Conservation (phyloP, 2,797 vertebrate genomes). For the Gambelia wislizenii region DNA sequence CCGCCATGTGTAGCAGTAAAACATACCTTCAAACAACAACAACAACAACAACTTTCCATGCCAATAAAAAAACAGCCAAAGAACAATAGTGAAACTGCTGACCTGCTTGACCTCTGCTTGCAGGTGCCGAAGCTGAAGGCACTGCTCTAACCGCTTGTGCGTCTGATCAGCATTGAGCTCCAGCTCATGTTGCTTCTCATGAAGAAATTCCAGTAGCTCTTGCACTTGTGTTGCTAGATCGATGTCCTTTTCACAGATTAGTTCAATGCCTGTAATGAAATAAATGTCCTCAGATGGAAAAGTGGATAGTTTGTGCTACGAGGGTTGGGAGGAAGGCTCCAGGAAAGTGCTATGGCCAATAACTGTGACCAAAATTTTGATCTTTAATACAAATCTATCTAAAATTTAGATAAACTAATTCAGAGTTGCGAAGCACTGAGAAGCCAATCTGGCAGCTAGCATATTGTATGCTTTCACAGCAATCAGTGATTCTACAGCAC, state of each 20-base stretch:
- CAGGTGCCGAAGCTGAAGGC: constrained; percentile 94
- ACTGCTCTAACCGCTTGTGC: constrained; percentile 92
- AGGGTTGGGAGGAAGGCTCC: neutral
- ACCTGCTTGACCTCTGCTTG: constrained; percentile 98
- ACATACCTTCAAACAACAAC: neutral
- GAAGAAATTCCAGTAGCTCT: constrained; percentile 96
- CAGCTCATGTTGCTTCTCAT: constrained; percentile 96
- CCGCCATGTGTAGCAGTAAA: neutral
- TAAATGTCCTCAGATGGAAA: constrained; percentile 16
- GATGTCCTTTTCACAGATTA: constrained; percentile 96
- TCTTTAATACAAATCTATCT: too few species aligned
- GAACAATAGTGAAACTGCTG: constrained; percentile 51
- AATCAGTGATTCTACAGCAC: neutral
- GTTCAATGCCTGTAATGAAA: constrained; percentile 88
- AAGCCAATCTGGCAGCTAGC: neutral
- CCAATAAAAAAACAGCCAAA: neutral
- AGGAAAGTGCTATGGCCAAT: constrained; percentile 2
- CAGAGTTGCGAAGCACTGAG: constrained; percentile 3
- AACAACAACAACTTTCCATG: neutral
- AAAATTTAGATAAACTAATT: constrained; percentile 20
- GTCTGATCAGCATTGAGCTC: constrained; percentile 94
- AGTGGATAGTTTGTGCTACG: neutral
- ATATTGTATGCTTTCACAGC: neutral
- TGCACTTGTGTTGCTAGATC: constrained; percentile 97
- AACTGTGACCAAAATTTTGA: neutral